phyloP scores from a whole-genome alignment of 35 echinoderm and acorn worm genomes.

The Heliocidaris erythrogramma region DNA sequence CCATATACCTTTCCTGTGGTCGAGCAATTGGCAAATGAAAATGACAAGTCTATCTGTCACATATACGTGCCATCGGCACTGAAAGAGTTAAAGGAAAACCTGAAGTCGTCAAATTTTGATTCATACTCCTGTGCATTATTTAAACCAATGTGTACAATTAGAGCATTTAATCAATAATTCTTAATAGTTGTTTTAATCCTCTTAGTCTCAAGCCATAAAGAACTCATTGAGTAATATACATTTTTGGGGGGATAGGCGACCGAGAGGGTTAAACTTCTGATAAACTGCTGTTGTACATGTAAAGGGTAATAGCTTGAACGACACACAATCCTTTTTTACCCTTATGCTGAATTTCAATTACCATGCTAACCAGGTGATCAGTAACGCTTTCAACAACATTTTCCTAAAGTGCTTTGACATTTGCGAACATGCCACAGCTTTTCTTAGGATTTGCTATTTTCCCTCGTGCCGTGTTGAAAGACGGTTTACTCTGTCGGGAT shows the following conservation, averaged over 20 bases:
- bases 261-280: no score
- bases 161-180: neutral
- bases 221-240: no score
- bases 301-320: neutral
- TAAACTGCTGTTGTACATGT: neutral
- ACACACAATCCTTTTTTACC: neutral
- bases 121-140: neutral
- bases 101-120: neutral
- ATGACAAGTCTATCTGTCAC: no score
- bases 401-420: neutral
- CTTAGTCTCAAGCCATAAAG: no score
- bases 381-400: neutral
- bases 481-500: neutral
- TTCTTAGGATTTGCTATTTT: neutral
- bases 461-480: neutral
- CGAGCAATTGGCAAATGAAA: no score
- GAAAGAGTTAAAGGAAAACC: neutral
- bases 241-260: no score
- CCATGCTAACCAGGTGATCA: neutral
- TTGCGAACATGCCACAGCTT: neutral
- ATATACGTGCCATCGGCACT: no score
- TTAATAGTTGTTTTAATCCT: no score
- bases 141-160: neutral
- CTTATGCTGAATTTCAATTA: neutral
- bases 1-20: no score